These are phyloP conservation scores for Microcebus murinus DNA, from an alignment of 2,113 vertebrate genomes.

Conservation along the genomic window DNA sequence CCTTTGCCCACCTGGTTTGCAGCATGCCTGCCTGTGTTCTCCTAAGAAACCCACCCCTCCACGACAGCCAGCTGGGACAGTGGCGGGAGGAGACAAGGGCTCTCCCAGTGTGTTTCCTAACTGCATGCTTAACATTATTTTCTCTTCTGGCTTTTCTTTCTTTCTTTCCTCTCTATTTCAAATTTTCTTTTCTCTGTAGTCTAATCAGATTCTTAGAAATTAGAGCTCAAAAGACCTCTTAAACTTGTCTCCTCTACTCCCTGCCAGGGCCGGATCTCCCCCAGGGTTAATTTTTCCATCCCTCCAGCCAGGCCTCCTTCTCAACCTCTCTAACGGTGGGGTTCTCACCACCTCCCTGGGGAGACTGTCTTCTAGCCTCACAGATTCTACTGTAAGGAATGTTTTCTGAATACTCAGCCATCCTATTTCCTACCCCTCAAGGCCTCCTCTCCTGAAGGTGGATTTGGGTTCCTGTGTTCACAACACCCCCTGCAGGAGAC, in stretches of 20 bases:
- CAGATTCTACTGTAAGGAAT: constrained; percentile 70
- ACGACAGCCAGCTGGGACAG: background rate
- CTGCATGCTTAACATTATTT: background rate
- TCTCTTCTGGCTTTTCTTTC: constrained; percentile 19
- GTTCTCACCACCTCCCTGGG: constrained; percentile 71
- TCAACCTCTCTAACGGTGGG: constrained; percentile 66
- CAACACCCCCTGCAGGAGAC: constrained; percentile 66
- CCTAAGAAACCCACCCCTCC: background rate
- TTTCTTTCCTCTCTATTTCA: background rate
- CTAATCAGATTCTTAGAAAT: constrained; percentile 78
- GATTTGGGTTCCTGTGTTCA: constrained; percentile 50
- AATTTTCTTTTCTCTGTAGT: constrained; percentile 57
- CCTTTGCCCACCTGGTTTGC: background rate
- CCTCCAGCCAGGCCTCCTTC: constrained; percentile 67
- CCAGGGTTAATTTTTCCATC: constrained; percentile 77
- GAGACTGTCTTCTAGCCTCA: constrained; percentile 64
- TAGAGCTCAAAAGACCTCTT: constrained; percentile 50
- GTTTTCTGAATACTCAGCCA: constrained; percentile 70
- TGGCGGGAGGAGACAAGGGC: background rate
- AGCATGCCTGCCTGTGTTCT: background rate
- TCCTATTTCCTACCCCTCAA: constrained; percentile 62
- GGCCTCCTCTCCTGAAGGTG: constrained; percentile 57
- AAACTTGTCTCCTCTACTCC: background rate
- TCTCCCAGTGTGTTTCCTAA: background rate
- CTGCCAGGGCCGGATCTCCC: constrained; percentile 75